A percentile compares a stretch with the other conserved stretches of the same genome.
These are phyloP conservation scores for Argynnis bischoffii DNA, from an alignment of 2,888 invertebrate genomes.

Conservation along the genomic window DNA sequence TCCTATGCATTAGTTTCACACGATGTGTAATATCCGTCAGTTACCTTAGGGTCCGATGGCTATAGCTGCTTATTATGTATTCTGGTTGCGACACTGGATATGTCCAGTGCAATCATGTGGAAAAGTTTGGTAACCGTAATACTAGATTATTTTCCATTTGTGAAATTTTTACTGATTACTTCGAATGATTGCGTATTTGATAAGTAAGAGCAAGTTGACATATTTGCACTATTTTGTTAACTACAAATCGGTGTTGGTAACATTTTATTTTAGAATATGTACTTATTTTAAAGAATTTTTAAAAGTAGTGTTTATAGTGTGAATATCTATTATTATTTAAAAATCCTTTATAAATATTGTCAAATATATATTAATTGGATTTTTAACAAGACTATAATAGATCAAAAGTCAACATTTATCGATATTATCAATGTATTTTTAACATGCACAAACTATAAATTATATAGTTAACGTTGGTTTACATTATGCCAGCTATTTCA, in stretches of 20 bases:
- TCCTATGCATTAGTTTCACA: conserved; percentile 25
- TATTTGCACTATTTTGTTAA: neutral
- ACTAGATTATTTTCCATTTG: conserved; percentile 39
- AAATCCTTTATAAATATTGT: no score
- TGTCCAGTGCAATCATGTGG: conserved; percentile 49
- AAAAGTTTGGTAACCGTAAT: conserved; percentile 47
- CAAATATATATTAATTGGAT: no score
- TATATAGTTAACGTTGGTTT: no score
- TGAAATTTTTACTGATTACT: conserved; percentile 38
- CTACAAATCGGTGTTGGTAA: neutral
- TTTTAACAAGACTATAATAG: no score
- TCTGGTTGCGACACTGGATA: conserved; percentile 46
- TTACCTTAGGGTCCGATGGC: conserved; percentile 41
- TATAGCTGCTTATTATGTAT: conserved; percentile 43
- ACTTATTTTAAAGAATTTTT: no score
- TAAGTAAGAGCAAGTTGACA: conserved; percentile 2
- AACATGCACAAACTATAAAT: no score
- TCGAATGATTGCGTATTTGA: neutral
- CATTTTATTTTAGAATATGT: no score
- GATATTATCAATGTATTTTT: no score
- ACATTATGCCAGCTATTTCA: no score
- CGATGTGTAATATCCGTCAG: conserved; percentile 46
- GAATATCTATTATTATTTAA: no score
- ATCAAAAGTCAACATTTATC: no score
- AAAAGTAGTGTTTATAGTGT: no score